A percentile compares a stretch with the other conserved stretches of the same genome.
Evolutionary conservation across 1,140 invertebrate species (phyloP).

Genomic region (Steinernema khuongi): DNA sequence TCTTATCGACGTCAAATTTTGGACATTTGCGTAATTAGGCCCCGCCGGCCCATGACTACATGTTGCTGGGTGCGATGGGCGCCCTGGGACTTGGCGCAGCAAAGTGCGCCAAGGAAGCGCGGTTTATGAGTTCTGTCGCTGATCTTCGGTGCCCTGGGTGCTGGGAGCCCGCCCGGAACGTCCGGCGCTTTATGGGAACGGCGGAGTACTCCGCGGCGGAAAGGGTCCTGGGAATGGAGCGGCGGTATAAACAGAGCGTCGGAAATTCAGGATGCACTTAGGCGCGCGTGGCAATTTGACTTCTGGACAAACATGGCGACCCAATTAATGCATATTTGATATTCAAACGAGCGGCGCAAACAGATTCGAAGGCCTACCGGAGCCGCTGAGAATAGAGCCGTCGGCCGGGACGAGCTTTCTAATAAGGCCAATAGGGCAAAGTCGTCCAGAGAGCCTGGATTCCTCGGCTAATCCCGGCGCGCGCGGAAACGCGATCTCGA

Average conservation of each 20-base stretch:
- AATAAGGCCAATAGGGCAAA: no score
- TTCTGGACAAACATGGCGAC: background rate
- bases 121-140: slow-evolving; percentile 7
- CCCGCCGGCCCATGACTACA: background rate
- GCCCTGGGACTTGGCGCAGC: background rate
- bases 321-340: background rate
- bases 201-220: background rate
- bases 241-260: no score
- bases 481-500: no score
- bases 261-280: background rate
- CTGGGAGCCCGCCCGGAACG: background rate
- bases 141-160: background rate
- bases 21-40: slow-evolving; percentile 3
- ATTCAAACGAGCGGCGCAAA: no score
- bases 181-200: background rate
- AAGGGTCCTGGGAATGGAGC: no score
- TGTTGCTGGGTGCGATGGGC: background rate
- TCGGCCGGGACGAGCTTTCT: no score
- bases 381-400: no score
- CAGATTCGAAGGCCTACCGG: no score
- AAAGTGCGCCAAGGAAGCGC: slow-evolving; percentile 9
- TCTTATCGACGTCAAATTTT: background rate
- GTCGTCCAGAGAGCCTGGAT: no score
- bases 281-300: background rate
- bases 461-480: no score